These are phyloP conservation scores for Chaetodon trifascialis DNA, from an alignment of 2,113 vertebrate species.

Conservation along the genomic window DNA sequence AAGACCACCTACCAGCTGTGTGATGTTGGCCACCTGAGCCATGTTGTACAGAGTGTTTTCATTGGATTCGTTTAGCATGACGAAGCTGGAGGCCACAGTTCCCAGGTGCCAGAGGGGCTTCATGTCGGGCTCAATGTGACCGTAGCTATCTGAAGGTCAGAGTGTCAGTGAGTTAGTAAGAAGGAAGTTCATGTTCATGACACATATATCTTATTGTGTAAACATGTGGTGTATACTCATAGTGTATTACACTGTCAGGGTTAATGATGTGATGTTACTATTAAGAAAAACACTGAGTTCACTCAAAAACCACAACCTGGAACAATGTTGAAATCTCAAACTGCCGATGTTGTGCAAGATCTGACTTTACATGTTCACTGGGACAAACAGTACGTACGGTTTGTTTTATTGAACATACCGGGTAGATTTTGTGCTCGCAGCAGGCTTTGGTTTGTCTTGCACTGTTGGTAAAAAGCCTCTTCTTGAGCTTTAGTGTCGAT, in stretches of 20 bases:
- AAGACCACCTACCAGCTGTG: slow-evolving; percentile 89
- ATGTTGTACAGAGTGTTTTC: slow-evolving; percentile 89
- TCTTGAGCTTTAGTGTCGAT: slow-evolving; percentile 84
- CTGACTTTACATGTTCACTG: background rate
- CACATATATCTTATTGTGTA: background rate
- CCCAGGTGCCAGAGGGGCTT: slow-evolving; percentile 87
- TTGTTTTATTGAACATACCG: slow-evolving; percentile 79
- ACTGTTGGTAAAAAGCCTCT: slow-evolving; percentile 84
- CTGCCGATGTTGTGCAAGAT: slow-evolving; percentile 3
- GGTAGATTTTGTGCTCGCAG: slow-evolving; percentile 87
- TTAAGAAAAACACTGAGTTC: background rate
- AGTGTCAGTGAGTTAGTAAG: background rate
- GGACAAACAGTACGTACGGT: background rate
- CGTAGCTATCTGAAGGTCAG: slow-evolving; percentile 85
- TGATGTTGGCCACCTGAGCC: slow-evolving; percentile 87
- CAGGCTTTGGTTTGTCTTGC: slow-evolving; percentile 79
- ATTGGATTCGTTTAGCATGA: slow-evolving; percentile 91
- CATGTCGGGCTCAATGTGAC: slow-evolving; percentile 87
- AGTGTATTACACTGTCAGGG: too few species aligned
- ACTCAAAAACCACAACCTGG: background rate
- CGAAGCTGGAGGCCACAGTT: slow-evolving; percentile 85
- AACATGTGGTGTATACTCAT: background rate
- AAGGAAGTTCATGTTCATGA: background rate
- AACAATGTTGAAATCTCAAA: slow-evolving; percentile 10
- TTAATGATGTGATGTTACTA: background rate